Evolutionary conservation across 2,113 vertebrate genomes (phyloP).

Genomic region (Mionectes macconnelli): DNA sequence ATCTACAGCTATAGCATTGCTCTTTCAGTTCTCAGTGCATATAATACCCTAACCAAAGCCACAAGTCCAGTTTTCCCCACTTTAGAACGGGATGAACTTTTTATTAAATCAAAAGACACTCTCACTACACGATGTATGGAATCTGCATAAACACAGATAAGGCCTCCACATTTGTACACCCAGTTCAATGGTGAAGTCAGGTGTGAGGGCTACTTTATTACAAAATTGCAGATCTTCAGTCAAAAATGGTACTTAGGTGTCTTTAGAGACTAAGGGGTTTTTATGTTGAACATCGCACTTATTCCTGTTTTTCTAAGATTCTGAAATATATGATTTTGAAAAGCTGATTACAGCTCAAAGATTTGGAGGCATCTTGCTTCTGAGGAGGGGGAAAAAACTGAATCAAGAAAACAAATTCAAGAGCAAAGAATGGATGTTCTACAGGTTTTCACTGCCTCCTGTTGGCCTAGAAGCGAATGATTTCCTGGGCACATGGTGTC

Average conservation of each 20-base stretch:
- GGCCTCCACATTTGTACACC: not conserved
- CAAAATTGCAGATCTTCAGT: not conserved
- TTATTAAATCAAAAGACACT: not conserved
- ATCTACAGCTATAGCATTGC: not conserved
- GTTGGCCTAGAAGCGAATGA: not conserved
- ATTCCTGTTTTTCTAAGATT: conserved; percentile 50
- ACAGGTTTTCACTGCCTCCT: conserved; percentile 36
- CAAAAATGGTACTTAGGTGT: not conserved
- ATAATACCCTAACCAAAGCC: not conserved
- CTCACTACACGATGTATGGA: not conserved
- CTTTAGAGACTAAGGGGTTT: conserved; percentile 46
- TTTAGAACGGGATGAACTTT: not conserved
- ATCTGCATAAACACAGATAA: not conserved
- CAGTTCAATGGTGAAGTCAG: not conserved
- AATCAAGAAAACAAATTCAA: not conserved
- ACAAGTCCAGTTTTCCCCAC: not conserved
- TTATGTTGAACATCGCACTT: conserved; percentile 50
- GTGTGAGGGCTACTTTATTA: not conserved
- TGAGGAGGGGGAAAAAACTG: not conserved
- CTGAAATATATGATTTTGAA: conserved; percentile 34
- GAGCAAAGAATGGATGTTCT: not conserved
- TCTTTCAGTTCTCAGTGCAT: not conserved
- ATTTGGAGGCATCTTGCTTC: not conserved
- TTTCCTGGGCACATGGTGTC: not conserved
- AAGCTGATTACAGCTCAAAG: conserved; percentile 33